Base-by-base conservation (phyloP, 1,140 invertebrate species). In the Ectropis grisescens region DNA sequence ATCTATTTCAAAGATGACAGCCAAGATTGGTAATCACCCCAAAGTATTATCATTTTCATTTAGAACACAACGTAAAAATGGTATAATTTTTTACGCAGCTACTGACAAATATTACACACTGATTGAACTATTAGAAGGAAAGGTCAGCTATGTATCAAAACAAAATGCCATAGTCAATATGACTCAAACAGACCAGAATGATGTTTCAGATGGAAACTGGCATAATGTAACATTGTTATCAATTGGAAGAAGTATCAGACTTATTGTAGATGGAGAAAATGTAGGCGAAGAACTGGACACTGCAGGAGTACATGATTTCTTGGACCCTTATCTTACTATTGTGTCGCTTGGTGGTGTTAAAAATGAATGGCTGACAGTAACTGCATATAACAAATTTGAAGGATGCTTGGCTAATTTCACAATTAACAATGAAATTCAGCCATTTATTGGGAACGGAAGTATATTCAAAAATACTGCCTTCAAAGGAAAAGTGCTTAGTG, bases 351-450 rank as follows among this genome's bases (percentile, higher is more conserved):
- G 94, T 13, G 93, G 93, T 10, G 85, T 87, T 0, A 83, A 85
- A 45, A 58, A 79, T 3, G 88, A 88, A 54, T 84, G 85, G 62
- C 60, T 84, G 29, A 74, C 84, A 39, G 82, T 85, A 34, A 52
- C 67, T 9, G 65, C 67, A 8, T 82, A 85, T 8, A 76, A 78
- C 11, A 85, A 81, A 51, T 97, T 97, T 68, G 89, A 91, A 68
- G 96, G 96, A 7, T 98, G 96, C 55, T 75, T 98, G 19, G 90
- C 92, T 0, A 93, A 95, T 58, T 94, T 98, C 60, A 91, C 88
- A 1, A 86, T 98, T 1, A 96, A 98, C 62, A 90, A 90, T 52
- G 92, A 96, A 81, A 82, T 94, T 24, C 93, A 97, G 74, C 93
- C 94, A 0, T 89, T 97, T 62, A 94, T 93, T 60, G 93, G 93